Conservation (phyloP, 2,888 invertebrate genomes). For the Xiphydria camelus region DNA sequence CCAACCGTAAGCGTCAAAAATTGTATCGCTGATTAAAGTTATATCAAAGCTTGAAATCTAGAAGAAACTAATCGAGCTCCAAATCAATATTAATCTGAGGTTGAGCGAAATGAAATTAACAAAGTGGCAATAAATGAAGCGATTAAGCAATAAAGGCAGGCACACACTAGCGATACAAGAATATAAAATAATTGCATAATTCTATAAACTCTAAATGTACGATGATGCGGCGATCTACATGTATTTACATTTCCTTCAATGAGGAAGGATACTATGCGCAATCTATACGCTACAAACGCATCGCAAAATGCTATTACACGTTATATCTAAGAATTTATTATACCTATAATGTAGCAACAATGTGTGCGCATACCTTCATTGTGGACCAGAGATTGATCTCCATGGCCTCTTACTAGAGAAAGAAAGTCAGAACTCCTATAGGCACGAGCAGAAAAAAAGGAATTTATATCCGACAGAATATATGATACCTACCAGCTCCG, state of each 20-base stretch:
- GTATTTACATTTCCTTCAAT: too few relatives aligned
- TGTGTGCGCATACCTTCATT: conserved; percentile 63
- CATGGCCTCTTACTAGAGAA: conserved; percentile 60
- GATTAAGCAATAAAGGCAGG: conserved; percentile 44
- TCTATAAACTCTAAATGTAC: too few relatives aligned
- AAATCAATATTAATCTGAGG: conserved; percentile 49
- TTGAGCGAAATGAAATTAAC: conserved; percentile 10
- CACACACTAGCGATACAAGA: conserved; percentile 52
- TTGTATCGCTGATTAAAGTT: too few relatives aligned
- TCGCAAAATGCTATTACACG: too few relatives aligned
- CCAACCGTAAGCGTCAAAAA: too few relatives aligned
- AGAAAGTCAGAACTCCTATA: conserved; percentile 36
- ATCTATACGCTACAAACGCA: too few relatives aligned
- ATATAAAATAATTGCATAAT: too few relatives aligned
- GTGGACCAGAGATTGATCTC: conserved; percentile 62
- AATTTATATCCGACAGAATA: neutral
- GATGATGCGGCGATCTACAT: too few relatives aligned
- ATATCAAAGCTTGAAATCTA: conserved; percentile 15
- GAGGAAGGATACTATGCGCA: too few relatives aligned
- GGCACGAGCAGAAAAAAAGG: too few relatives aligned
- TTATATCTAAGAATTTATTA: too few relatives aligned
- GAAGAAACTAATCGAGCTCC: conserved; percentile 33
- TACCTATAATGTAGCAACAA: too few relatives aligned
- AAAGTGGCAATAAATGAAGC: conserved; percentile 13
- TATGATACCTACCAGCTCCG: conserved; percentile 65